A percentile compares a stretch with the other conserved stretches of the same genome.
Evolutionary conservation across 2,797 vertebrate species (phyloP).

Genomic region (Vireo griseus): DNA sequence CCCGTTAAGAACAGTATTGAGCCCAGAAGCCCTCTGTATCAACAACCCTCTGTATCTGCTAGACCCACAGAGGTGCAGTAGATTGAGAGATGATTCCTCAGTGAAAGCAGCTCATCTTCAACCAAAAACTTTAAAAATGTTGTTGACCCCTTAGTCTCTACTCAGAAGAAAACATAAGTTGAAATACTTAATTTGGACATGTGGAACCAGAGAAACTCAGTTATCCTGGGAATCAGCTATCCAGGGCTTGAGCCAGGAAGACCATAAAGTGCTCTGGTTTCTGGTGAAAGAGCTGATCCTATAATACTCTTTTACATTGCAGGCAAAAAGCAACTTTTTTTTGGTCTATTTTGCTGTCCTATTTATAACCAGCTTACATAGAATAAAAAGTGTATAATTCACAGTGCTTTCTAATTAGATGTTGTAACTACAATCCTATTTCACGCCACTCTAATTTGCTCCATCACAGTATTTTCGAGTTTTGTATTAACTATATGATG

Average conservation of each 20-base stretch:
- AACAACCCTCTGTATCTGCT: background rate
- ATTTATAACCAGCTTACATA: background rate
- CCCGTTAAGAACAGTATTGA: background rate
- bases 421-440: background rate
- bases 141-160: background rate
- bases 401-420: constrained; percentile 16
- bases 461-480: background rate
- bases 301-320: background rate
- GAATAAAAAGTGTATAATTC: background rate
- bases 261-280: background rate
- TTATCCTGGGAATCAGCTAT: background rate
- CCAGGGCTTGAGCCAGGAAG: background rate
- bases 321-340: background rate
- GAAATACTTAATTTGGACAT: background rate
- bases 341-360: background rate
- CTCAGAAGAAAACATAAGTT: background rate
- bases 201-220: background rate
- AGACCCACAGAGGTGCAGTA: background rate
- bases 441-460: background rate
- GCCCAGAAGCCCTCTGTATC: background rate
- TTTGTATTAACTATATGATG: background rate
- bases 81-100: background rate
- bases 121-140: background rate
- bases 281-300: background rate
- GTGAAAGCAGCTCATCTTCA: background rate